Percentiles rank a stretch among this genome's conserved stretches.
phyloP scores from a whole-genome alignment of 1,140 invertebrate genomes.

The Euwallacea fornicatus region DNA sequence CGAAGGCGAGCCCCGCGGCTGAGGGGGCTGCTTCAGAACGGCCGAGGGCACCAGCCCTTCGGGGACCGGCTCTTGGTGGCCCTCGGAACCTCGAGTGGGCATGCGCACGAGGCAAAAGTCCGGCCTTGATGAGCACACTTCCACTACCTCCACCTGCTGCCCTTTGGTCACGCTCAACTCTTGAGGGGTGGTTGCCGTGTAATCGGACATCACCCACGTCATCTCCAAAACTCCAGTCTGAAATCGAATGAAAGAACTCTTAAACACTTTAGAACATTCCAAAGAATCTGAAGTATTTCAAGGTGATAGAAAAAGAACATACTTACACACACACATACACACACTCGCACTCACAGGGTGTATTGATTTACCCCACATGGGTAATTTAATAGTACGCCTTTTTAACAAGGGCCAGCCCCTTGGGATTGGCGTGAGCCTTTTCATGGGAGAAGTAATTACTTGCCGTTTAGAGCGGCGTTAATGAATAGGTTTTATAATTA shows the following conservation, averaged over 20 bases:
- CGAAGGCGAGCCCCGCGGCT: constrained; percentile 64
- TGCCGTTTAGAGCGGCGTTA: constrained; percentile 5
- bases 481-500: no score
- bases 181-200: constrained; percentile 68
- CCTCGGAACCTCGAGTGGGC: constrained; percentile 60
- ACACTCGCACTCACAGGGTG: no score
- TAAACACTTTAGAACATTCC: no score
- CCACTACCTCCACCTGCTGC: constrained; percentile 90
- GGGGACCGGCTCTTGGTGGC: constrained; percentile 62
- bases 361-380: neutral
- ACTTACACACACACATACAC: no score
- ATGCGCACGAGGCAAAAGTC: constrained; percentile 68
- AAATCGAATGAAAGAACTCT: constrained; percentile 43
- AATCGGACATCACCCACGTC: constrained; percentile 85
- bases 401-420: neutral
- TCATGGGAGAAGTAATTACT: constrained; percentile 22
- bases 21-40: constrained; percentile 78
- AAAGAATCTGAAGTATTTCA: no score
- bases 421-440: constrained; percentile 12
- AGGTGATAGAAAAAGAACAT: no score
- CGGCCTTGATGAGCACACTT: constrained; percentile 61
- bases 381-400: constrained; percentile 13
- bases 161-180: constrained; percentile 81
- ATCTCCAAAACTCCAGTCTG: constrained; percentile 74
- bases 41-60: constrained; percentile 83